phyloP scores from a whole-genome alignment of 2,888 invertebrate genomes.

The Xanthia icteritia region DNA sequence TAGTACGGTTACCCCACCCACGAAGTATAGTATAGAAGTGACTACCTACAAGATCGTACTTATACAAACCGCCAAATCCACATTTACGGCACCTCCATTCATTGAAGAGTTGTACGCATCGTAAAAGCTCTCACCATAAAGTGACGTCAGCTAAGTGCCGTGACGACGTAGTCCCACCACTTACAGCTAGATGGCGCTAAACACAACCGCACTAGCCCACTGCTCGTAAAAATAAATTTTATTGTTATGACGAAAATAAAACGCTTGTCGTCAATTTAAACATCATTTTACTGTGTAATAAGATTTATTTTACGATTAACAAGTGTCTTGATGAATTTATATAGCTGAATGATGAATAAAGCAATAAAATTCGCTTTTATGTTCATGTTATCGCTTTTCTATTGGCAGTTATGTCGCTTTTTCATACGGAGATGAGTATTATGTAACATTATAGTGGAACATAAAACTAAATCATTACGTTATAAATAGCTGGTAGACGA shows the following conservation, averaged over 20 bases:
- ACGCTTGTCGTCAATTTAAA: slow-evolving; percentile 91
- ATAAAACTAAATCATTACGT: slow-evolving; percentile 78
- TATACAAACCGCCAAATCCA: slow-evolving; percentile 76
- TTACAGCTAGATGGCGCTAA: slow-evolving; percentile 84
- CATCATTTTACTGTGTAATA: slow-evolving; percentile 90
- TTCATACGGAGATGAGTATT: slow-evolving; percentile 77
- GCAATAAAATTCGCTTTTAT: slow-evolving; percentile 88
- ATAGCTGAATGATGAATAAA: slow-evolving; percentile 88
- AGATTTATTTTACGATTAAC: slow-evolving; percentile 91
- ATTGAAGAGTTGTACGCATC: slow-evolving; percentile 80
- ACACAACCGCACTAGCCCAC: slow-evolving; percentile 74
- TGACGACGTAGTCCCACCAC: slow-evolving; percentile 75
- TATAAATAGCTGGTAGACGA: slow-evolving; percentile 70
- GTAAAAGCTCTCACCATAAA: slow-evolving; percentile 80
- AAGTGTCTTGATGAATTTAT: slow-evolving; percentile 91
- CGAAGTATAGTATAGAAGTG: slow-evolving; percentile 48
- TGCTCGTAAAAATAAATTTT: slow-evolving; percentile 90
- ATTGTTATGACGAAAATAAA: slow-evolving; percentile 91
- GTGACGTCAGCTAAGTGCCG: slow-evolving; percentile 78
- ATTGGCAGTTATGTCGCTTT: slow-evolving; percentile 85
- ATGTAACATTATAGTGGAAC: slow-evolving; percentile 77
- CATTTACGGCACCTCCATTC: slow-evolving; percentile 84
- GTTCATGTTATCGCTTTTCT: slow-evolving; percentile 86
- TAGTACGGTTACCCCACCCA: slow-evolving; percentile 40
- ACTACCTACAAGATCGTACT: slow-evolving; percentile 58